Conservation (phyloP, 53 echinoderm and acorn worm genomes). For the Echinarachnius parma region DNA sequence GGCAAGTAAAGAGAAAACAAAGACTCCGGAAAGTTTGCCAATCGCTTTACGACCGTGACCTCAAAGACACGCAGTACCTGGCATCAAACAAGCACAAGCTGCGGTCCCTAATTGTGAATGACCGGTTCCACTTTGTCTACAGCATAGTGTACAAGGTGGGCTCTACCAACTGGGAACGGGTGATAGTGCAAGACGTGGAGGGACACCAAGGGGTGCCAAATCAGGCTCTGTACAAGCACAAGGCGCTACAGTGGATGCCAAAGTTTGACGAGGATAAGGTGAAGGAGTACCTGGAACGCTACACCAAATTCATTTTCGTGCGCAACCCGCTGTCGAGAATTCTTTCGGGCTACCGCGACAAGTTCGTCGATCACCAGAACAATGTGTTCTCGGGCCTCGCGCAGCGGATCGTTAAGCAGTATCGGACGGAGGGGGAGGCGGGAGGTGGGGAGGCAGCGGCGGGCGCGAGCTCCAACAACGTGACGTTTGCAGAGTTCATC, state of each 20-base stretch:
- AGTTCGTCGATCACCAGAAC: conserved; percentile 87
- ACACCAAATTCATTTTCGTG: conserved; percentile 82
- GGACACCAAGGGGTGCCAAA: conserved; percentile 81
- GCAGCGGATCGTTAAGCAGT: conserved; percentile 53
- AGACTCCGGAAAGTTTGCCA: conserved; percentile 56
- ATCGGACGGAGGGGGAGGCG: conserved; percentile 35
- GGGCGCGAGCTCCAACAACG: conserved; percentile 6
- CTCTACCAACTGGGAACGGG: conserved; percentile 91
- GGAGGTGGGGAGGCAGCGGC: conserved; percentile 30
- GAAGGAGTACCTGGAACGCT: conserved; percentile 41
- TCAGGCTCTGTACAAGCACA: conserved; percentile 78
- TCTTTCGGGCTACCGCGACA: conserved; percentile 81
- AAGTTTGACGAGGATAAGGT: conserved; percentile 51
- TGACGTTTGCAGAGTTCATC: conserved; percentile 80
- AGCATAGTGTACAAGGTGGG: conserved; percentile 95
- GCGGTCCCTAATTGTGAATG: conserved; percentile 76
- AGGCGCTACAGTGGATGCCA: conserved; percentile 79
- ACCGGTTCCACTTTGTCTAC: conserved; percentile 69
- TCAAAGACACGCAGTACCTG: conserved; percentile 38
- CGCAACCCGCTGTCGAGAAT: conserved; percentile 81
- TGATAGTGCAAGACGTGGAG: conserved; percentile 79
- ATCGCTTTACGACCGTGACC: conserved; percentile 40
- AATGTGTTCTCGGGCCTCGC: conserved; percentile 62
- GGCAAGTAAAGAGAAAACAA: conserved; percentile 43
- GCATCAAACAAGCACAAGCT: conserved; percentile 55